A percentile compares a stretch with the other conserved stretches of the same genome.
Evolutionary conservation across 2,113 vertebrate species (phyloP).

Genomic region (Caretta caretta): DNA sequence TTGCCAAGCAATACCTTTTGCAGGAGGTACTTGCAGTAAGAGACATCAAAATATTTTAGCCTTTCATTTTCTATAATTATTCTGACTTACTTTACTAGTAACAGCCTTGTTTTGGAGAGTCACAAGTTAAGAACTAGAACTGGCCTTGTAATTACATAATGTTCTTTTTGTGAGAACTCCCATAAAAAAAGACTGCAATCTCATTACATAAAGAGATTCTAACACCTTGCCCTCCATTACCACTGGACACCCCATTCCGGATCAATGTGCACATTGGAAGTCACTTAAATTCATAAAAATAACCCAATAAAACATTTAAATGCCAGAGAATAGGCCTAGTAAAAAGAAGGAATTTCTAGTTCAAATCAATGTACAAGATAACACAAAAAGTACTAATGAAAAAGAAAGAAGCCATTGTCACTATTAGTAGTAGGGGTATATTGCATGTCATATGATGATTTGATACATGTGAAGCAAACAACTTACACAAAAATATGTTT

Average conservation of each 20-base stretch:
- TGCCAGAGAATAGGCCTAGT: neutral
- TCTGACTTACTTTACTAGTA: slow-evolving; percentile 38
- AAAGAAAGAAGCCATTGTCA: neutral
- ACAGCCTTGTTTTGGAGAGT: slow-evolving; percentile 20
- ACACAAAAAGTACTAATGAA: neutral
- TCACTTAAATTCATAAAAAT: slow-evolving; percentile 38
- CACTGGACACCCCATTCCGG: slow-evolving; percentile 9
- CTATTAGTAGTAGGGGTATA: neutral
- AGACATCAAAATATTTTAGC: accelerated
- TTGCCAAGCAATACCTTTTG: neutral
- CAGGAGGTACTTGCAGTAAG: neutral
- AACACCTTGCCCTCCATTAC: slow-evolving; percentile 31
- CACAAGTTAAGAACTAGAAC: slow-evolving; percentile 33
- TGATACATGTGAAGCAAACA: slow-evolving; percentile 10
- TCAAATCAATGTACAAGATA: slow-evolving; percentile 24
- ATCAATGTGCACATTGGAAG: neutral
- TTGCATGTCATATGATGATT: slow-evolving; percentile 1
- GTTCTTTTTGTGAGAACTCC: slow-evolving; percentile 33
- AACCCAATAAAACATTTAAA: slow-evolving; percentile 21
- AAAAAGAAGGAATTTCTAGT: slow-evolving; percentile 21
- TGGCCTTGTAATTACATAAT: slow-evolving; percentile 4
- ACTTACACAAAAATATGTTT: slow-evolving; percentile 29
- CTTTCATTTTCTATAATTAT: neutral
- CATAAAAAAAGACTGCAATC: slow-evolving; percentile 29
- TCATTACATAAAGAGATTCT: slow-evolving; percentile 35